Base-by-base conservation (phyloP, 37 sponge, comb jelly and placozoan genomes). In the Beroe forskalii region DNA sequence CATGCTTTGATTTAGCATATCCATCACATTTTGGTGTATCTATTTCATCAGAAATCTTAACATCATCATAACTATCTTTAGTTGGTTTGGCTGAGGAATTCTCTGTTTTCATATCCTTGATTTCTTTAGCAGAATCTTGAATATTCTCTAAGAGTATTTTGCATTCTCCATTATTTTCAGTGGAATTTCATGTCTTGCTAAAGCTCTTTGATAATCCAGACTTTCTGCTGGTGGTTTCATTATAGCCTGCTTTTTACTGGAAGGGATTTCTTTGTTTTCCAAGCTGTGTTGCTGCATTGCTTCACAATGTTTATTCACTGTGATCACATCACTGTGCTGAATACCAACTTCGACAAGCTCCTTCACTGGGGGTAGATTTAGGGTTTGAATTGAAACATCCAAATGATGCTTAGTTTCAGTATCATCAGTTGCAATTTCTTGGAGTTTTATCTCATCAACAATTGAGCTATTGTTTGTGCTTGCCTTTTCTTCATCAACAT, bases 101-200 rank as follows among this genome's bases (percentile, higher is more conserved):
- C 6, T 69, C 72, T 9, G 1, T 69, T 23, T 42, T 80, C 8
- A 80, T 80, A 33, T 39, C 31, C 35, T 44, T 80, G 25, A 80
- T 12, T 38, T 80, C 86, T n/a, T 80, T 44, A 14, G 86, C 86
- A 28, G 86, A 80, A 44, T 80, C 42, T 23, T 80, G 86, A 20
- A 80, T 80, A 24, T 37, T 80, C 28, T 80, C 86, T 19, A 80
- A 31, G 38, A 80, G 35, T 48, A 80, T 43, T 42, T 43, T 80
- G 86, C 86, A 80, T 44, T 80, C 30, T 80, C 86, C 86, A 80
- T 80, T 1, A 80, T 37, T 44, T 80, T 80, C 28, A 42, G 1
- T 9, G 55, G 55, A 23, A 80, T 44, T 41, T 80, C 86, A 14
- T 80, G 55, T 43, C 40, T 41, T 1, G 28, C 35, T 17, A 80